These are phyloP conservation scores for Delia radicum DNA, from an alignment of 1,140 invertebrate species.

Conservation along the genomic window DNA sequence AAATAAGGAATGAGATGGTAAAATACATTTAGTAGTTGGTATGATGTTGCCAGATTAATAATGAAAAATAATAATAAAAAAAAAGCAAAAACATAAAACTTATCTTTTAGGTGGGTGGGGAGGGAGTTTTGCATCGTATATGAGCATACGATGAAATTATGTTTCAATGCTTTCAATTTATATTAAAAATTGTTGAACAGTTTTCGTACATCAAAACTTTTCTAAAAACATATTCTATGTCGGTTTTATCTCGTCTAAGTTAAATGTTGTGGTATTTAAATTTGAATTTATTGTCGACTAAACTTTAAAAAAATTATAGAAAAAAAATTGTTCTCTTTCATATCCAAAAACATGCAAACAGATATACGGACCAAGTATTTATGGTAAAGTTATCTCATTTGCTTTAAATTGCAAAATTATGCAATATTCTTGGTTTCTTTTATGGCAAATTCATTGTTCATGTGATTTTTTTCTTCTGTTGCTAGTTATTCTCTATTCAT, in stretches of 20 bases:
- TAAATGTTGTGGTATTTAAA: not conserved
- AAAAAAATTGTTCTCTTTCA: not conserved
- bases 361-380: not conserved
- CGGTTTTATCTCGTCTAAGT: not conserved
- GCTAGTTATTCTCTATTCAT: not conserved
- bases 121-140: not conserved
- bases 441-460: not conserved
- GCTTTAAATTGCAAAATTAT: slow-evolving; percentile 15
- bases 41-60: not conserved
- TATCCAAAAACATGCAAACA: not conserved
- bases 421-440: slow-evolving; percentile 12
- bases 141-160: not conserved
- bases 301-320: not conserved
- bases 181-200: not conserved
- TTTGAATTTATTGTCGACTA: not conserved
- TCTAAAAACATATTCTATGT: not conserved
- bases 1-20: not conserved
- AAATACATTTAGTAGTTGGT: not conserved
- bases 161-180: not conserved
- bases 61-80: not conserved
- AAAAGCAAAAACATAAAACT: not conserved
- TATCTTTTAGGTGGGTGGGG: not conserved
- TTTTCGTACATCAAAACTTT: not conserved
- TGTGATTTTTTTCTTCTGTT: not conserved
- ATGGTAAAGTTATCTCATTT: not conserved